Base-by-base conservation (phyloP, 2,797 vertebrate genomes). In the Amblyopsis hoosieri region DNA sequence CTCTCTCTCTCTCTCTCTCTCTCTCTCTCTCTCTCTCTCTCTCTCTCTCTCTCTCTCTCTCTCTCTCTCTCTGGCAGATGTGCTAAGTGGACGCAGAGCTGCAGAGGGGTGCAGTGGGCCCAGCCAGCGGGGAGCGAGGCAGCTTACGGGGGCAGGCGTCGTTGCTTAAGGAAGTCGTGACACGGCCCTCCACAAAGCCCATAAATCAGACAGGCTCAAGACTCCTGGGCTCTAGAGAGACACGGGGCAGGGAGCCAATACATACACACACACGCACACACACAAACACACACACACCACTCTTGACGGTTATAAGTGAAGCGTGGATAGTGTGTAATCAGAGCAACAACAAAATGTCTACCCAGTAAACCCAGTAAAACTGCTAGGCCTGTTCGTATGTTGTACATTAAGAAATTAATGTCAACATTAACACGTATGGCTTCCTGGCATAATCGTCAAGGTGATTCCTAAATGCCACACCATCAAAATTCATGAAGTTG, bases 161-260 rank as follows among this genome's bases (percentile, higher is more conserved):
- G 84, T 76, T 84, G 85, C 86, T 89, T 89, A 86, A 90, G 83
- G 72, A 89, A 91, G 87, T 88, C 71, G 37, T 87, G 87, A 91
- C 90, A 87, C 82, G 81, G 79, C 79, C 85, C 77, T 86, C 78
- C 81, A 85, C 80, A 75, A 70, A 78, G 69, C 73, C 77, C 76
- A 86, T 90, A 86, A 90, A 90, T 90, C 87, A 90, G 64, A 29
- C 53, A 12, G 2, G 52, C 71, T 78, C 78, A 73, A 64, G 57
- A 73, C 83, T 66, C 64, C 74, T 56, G 66, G 61, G 68, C 83
- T 84, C 74, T 64, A 62, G 71, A 70, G 82, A 79, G 57, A 71
- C 23, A 23, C 23, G 23, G 23, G 64, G 57, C 57, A 75, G 66
- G 49, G 31, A 15, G 23, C 17, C 17, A n/a, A 47, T 12, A 54